Evolutionary conservation across 2,113 vertebrate species (phyloP).

Genomic region (Elephantulus edwardii): DNA sequence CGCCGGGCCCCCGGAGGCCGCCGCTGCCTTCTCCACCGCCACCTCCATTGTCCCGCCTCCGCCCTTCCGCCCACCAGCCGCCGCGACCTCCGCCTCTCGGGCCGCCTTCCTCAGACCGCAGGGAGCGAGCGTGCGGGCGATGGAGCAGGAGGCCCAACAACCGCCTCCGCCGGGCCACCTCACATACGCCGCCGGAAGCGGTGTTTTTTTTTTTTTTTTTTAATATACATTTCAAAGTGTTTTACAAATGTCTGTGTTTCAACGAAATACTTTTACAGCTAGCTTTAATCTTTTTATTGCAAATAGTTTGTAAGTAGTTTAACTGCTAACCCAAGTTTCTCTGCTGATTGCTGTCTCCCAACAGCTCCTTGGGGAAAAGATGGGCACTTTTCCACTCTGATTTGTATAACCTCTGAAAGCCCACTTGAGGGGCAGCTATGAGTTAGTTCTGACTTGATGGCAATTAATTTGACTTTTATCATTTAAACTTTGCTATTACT

Average conservation of each 20-base stretch:
- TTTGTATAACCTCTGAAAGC: no score
- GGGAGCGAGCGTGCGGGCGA: neutral
- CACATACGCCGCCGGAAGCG: conserved; percentile 66
- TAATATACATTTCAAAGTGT: conserved; percentile 25
- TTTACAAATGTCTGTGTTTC: neutral
- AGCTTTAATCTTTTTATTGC: neutral
- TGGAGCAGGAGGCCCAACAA: neutral
- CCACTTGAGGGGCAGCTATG: no score
- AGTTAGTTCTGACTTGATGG: no score
- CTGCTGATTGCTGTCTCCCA: no score
- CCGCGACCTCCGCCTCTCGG: conserved; percentile 30
- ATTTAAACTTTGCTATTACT: neutral
- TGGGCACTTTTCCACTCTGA: no score
- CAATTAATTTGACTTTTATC: no score
- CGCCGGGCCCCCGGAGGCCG: conserved; percentile 60
- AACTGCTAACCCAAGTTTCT: no score
- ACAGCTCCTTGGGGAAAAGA: no score
- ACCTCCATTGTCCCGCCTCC: conserved; percentile 74
- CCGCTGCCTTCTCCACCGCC: conserved; percentile 78
- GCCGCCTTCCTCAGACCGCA: conserved; percentile 7
- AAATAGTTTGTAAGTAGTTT: no score
- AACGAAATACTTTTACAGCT: no score
- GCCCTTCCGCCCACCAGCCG: conserved; percentile 57
- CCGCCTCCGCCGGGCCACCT: conserved; percentile 51
- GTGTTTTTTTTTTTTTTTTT: conserved; percentile 34